Conservation (phyloP, 2,888 invertebrate genomes). For the Lithophane socia region DNA sequence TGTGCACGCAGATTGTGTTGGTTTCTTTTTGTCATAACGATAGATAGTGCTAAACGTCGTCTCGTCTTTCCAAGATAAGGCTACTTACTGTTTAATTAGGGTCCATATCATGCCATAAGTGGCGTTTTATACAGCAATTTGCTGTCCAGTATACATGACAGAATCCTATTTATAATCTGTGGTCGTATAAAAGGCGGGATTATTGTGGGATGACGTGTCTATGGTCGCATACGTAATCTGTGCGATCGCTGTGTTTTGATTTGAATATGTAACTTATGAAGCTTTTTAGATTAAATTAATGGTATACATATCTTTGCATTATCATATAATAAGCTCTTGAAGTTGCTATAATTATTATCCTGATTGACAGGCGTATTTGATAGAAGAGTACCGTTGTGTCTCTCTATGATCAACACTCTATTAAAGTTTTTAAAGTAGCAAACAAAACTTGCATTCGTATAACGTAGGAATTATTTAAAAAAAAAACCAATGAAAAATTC, state of each 20-base stretch:
- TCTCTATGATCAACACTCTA: neutral
- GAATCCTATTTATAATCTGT: constrained; percentile 61
- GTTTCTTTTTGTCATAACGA: constrained; percentile 52
- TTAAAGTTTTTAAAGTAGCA: neutral
- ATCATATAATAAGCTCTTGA: constrained; percentile 16
- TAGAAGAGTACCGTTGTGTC: neutral
- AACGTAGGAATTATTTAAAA: neutral
- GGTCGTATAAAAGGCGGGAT: constrained; percentile 50
- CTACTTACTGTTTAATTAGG: constrained; percentile 64
- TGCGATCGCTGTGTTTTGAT: constrained; percentile 48
- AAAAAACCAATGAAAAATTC: neutral
- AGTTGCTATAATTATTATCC: constrained; percentile 7
- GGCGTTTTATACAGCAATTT: constrained; percentile 57
- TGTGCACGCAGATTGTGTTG: constrained; percentile 40
- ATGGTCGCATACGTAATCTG: constrained; percentile 44
- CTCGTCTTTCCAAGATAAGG: constrained; percentile 51
- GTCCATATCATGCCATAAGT: constrained; percentile 50
- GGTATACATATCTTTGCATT: constrained; percentile 5
- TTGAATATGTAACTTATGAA: constrained; percentile 40
- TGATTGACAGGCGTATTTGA: constrained; percentile 5
- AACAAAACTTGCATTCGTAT: neutral
- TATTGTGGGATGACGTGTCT: constrained; percentile 52
- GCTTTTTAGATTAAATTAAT: constrained; percentile 33
- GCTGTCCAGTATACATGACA: constrained; percentile 52
- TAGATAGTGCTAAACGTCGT: constrained; percentile 48